phyloP scores from a whole-genome alignment of 2,888 invertebrate species.

The Caenorhabditis sp. region DNA sequence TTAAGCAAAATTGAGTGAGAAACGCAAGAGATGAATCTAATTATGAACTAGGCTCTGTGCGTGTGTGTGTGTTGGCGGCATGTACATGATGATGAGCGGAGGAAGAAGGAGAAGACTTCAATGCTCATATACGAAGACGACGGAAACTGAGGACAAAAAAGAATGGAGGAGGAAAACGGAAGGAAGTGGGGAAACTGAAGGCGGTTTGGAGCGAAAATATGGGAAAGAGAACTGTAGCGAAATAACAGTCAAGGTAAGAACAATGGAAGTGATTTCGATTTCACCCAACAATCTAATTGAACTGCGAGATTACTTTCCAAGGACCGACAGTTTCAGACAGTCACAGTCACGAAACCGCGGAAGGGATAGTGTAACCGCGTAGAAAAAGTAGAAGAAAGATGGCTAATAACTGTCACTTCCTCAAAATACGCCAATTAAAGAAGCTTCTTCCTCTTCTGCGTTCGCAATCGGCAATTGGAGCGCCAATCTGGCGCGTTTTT shows the following conservation, averaged over 20 bases:
- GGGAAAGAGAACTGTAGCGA: too few relatives aligned
- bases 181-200: background rate
- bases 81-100: slow-evolving; percentile 22
- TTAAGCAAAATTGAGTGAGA: slow-evolving; percentile 39
- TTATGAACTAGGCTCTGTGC: slow-evolving; percentile 22
- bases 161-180: background rate
- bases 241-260: too few relatives aligned
- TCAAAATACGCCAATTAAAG: slow-evolving; percentile 51
- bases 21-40: slow-evolving; percentile 53
- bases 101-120: slow-evolving; percentile 12
- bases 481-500: slow-evolving; percentile 53
- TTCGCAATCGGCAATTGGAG: slow-evolving; percentile 6
- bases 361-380: slow-evolving; percentile 15
- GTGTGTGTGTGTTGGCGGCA: slow-evolving; percentile 28
- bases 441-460: slow-evolving; percentile 8
- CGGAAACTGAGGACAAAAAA: slow-evolving; percentile 1
- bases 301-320: too few relatives aligned
- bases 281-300: too few relatives aligned
- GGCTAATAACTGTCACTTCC: slow-evolving; percentile 29
- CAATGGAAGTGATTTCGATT: too few relatives aligned
- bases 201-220: background rate
- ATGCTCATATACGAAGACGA: slow-evolving; percentile 9
- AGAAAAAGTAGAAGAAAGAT: slow-evolving; percentile 12
- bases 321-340: too few relatives aligned
- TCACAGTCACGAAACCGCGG: too few relatives aligned